A percentile compares a stretch with the other conserved stretches of the same genome.
Evolutionary conservation across 2,888 invertebrate genomes (phyloP).

Genomic region (Deladenus siricidicola): DNA sequence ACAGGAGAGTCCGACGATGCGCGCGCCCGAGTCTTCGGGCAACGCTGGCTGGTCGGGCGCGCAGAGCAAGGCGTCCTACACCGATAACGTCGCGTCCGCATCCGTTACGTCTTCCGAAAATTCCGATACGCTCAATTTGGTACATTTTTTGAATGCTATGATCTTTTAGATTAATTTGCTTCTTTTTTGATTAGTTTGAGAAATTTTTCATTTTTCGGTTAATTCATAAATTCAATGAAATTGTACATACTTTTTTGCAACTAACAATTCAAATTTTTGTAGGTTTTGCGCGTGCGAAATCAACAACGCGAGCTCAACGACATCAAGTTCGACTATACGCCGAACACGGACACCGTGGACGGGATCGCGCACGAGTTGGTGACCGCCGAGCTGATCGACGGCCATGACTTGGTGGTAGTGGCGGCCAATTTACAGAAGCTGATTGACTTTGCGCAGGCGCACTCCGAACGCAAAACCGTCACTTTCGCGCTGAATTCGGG

Average conservation of each 20-base stretch:
- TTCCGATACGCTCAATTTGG: constrained; percentile 20
- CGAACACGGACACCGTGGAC: constrained; percentile 61
- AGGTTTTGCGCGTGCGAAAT: constrained; percentile 60
- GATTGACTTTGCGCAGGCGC: constrained; percentile 38
- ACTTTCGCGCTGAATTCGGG: constrained; percentile 57
- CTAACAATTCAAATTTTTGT: no score
- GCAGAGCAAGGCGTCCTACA: not conserved
- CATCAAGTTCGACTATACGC: constrained; percentile 88
- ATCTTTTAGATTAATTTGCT: not conserved
- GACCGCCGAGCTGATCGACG: constrained; percentile 85
- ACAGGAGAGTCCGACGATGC: constrained; percentile 13
- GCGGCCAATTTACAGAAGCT: constrained; percentile 73
- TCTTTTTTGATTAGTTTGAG: not conserved
- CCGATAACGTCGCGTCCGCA: no score
- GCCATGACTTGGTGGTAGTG: constrained; percentile 80
- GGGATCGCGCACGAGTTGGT: constrained; percentile 88
- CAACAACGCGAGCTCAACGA: constrained; percentile 83
- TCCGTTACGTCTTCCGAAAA: not conserved
- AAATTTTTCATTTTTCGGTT: not conserved
- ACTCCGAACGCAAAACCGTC: constrained; percentile 35
- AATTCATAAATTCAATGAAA: not conserved
- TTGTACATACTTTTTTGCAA: not conserved
- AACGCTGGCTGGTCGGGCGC: not conserved
- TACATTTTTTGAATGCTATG: constrained; percentile 1
- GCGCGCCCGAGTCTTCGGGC: not conserved